phyloP scores from a whole-genome alignment of 1,140 invertebrate species.

The Manduca sexta region DNA sequence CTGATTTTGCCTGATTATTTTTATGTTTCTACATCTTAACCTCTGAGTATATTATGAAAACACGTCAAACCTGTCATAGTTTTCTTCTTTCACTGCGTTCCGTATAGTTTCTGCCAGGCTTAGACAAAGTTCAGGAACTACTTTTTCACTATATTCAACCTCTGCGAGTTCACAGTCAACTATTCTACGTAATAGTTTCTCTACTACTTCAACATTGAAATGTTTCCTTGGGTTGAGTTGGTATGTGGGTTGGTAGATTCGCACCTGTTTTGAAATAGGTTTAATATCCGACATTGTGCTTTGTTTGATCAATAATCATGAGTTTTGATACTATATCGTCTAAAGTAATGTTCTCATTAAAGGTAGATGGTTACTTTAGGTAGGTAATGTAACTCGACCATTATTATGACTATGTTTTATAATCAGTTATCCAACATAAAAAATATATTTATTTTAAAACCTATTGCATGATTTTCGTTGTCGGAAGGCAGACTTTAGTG shows the following conservation, averaged over 20 bases:
- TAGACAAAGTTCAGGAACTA: slow-evolving; percentile 53
- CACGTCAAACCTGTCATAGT: slow-evolving; percentile 64
- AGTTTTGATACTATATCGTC: too few species aligned
- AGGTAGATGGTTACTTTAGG: too few species aligned
- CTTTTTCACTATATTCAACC: slow-evolving; percentile 63
- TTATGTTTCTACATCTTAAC: neutral
- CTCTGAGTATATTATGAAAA: neutral
- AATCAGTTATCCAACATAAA: too few species aligned
- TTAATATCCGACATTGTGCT: slow-evolving; percentile 35
- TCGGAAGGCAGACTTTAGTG: too few species aligned
- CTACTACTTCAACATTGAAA: slow-evolving; percentile 52
- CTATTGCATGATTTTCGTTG: too few species aligned
- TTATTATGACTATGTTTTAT: too few species aligned
- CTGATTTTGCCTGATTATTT: slow-evolving; percentile 2
- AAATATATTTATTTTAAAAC: too few species aligned
- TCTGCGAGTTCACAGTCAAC: slow-evolving; percentile 59
- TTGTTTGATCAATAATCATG: slow-evolving; percentile 50
- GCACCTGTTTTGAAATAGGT: slow-evolving; percentile 44
- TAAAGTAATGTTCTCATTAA: too few species aligned
- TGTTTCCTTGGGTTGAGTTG: slow-evolving; percentile 50
- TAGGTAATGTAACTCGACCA: too few species aligned
- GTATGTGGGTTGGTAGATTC: slow-evolving; percentile 66
- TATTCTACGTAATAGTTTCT: slow-evolving; percentile 49
- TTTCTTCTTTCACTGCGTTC: slow-evolving; percentile 61
- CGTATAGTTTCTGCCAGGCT: slow-evolving; percentile 53